Base-by-base conservation (phyloP, 2,888 invertebrate species). In the Caenorhabditis doughertyi region DNA sequence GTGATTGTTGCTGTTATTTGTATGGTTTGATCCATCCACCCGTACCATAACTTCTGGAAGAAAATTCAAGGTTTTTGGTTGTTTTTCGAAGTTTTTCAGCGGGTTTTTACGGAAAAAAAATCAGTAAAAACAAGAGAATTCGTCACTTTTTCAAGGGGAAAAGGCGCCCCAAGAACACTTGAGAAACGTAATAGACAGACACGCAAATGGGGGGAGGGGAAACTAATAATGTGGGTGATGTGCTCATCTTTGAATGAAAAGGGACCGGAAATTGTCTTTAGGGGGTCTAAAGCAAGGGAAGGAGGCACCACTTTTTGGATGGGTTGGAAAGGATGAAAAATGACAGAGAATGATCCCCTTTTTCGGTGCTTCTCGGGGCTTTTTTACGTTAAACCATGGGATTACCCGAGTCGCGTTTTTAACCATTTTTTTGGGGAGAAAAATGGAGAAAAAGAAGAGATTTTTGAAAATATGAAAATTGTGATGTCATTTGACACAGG, bases 161-260 rank as follows among this genome's bases (percentile, higher is more conserved):
- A n/a, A n/a, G n/a, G n/a, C n/a, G n/a, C n/a, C 25, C 11, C 13
- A n/a, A n/a, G 60, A 39, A 21, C 53, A 65, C 56, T 74, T 58
- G 56, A 74, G 65, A 65, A 65, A 55, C 32, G 65, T 65, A 65
- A 56, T 74, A 74, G 64, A 74, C 74, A 65, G 35, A 58, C 74
- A 74, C 65, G 74, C 74, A 3, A 74, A n/a, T 47, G 32, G 39
- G 13, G 32, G 25, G 58, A 18, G 60, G 35, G 49, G 23, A 53
- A 64, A 53, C 73, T 55, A 73, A 73, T 64, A 73, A 53, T 35
- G 35, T 35, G 18, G 13, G 7, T 8, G 11, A 32, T 5, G n/a
- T 21, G 35, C 51, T 65, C 65, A 23, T 53, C 73, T 49, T 55
- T 65, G 56, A 44, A 39, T 56, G 53, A 56, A 58, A 56, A 25